Evolutionary conservation across 2,888 invertebrate species (phyloP).

Genomic region (Drosophila bunnanda): DNA sequence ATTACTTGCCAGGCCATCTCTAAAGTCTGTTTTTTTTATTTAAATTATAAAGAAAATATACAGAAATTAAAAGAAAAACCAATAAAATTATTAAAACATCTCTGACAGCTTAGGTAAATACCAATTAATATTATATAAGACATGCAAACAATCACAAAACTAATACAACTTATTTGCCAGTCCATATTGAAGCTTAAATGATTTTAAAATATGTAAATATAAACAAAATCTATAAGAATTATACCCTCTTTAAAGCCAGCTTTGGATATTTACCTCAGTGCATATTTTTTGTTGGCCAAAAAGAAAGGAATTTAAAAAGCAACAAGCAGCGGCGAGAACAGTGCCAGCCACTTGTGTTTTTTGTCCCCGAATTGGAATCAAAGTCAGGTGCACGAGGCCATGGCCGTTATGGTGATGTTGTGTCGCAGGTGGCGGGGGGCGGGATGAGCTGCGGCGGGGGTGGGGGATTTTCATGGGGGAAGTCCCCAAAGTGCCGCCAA

Average conservation of each 20-base stretch:
- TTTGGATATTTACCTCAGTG: neutral
- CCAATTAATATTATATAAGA: neutral
- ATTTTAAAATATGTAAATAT: neutral
- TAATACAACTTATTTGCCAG: neutral
- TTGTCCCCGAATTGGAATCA: slow-evolving; percentile 36
- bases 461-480: slow-evolving; percentile 13
- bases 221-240: neutral
- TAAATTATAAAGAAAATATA: too few species aligned
- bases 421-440: neutral
- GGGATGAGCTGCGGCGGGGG: neutral
- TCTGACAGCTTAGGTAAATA: neutral
- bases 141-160: neutral
- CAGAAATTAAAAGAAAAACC: too few species aligned
- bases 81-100: neutral
- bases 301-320: slow-evolving; percentile 20
- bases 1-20: too few species aligned
- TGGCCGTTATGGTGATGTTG: slow-evolving; percentile 28
- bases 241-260: neutral
- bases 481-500: slow-evolving; percentile 40
- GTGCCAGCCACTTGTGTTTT: slow-evolving; percentile 34
- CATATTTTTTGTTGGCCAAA: neutral
- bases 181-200: neutral
- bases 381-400: slow-evolving; percentile 49
- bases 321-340: slow-evolving; percentile 36
- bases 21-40: too few species aligned